phyloP scores from a whole-genome alignment of 2,888 invertebrate genomes.

The Drosophila infuscata region DNA sequence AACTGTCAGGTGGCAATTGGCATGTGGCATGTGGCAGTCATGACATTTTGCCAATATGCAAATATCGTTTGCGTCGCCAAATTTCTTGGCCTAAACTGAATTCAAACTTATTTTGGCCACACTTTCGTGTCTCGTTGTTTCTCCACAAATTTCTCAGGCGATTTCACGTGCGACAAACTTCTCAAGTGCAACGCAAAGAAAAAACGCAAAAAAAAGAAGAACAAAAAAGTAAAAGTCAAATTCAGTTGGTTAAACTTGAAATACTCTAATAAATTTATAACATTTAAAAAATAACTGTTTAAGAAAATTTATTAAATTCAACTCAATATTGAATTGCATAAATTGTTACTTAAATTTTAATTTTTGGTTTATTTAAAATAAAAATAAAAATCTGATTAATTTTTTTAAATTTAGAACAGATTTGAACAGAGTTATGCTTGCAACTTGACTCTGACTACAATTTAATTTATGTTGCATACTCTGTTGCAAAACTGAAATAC shows the following conservation, averaged over 20 bases:
- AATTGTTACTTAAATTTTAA: no score
- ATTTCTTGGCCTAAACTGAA: slow-evolving; percentile 52
- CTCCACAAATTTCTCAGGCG: slow-evolving; percentile 81
- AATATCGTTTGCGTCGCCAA: slow-evolving; percentile 45
- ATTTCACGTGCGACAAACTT: slow-evolving; percentile 85
- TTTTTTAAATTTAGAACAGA: accelerated
- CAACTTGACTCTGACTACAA: background rate
- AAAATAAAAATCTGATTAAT: no score
- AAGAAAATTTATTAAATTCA: background rate
- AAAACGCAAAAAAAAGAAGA: slow-evolving; percentile 39
- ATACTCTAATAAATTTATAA: slow-evolving; percentile 5
- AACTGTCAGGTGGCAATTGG: slow-evolving; percentile 4
- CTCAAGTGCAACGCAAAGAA: slow-evolving; percentile 84
- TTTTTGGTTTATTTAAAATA: no score
- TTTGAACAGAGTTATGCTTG: background rate
- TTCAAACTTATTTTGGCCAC: slow-evolving; percentile 55
- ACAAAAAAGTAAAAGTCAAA: slow-evolving; percentile 28
- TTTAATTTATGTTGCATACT: background rate
- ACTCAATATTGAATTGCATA: background rate
- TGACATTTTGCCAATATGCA: slow-evolving; percentile 73
- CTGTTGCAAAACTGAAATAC: background rate
- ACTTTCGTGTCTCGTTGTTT: slow-evolving; percentile 38
- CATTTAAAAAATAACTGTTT: background rate
- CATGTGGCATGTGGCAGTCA: slow-evolving; percentile 19
- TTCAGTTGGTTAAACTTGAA: background rate